Conservation (phyloP, 2,113 vertebrate genomes). For the Oceanodroma tethys region DNA sequence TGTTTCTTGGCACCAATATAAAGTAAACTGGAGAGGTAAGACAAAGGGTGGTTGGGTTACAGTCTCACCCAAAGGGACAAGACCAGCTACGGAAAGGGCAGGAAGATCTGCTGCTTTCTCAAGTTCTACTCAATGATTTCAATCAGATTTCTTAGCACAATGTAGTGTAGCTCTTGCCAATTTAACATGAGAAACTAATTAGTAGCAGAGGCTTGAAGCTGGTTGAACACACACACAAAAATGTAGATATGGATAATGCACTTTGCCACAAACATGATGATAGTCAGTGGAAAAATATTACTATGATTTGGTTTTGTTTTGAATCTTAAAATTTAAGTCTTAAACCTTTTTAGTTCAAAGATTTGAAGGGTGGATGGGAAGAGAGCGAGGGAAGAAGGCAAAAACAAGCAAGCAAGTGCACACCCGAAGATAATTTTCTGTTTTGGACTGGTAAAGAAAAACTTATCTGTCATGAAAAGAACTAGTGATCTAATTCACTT, state of each 20-base stretch:
- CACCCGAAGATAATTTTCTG: neutral
- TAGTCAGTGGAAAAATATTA: neutral
- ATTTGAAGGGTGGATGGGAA: neutral
- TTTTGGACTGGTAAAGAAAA: neutral
- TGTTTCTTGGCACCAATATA: neutral
- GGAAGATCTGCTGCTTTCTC: neutral
- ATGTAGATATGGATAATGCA: neutral
- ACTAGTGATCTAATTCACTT: neutral
- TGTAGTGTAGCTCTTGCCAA: neutral
- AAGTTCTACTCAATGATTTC: neutral
- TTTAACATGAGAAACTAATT: neutral
- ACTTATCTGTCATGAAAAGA: neutral
- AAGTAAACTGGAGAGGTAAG: neutral
- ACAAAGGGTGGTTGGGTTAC: neutral
- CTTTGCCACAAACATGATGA: neutral
- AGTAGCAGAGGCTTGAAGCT: neutral
- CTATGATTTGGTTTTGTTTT: neutral
- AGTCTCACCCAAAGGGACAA: neutral
- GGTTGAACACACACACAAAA: neutral
- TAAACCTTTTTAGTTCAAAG: neutral
- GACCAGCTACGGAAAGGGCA: neutral
- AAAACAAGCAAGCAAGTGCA: neutral
- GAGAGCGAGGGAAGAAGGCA: neutral
- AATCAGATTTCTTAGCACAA: conserved; percentile 10
- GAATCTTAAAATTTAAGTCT: neutral